Percentiles rank a stretch among this genome's conserved stretches.
These are phyloP conservation scores for Corythucha ciliata DNA, from an alignment of 2,888 invertebrate species.

Conservation along the genomic window DNA sequence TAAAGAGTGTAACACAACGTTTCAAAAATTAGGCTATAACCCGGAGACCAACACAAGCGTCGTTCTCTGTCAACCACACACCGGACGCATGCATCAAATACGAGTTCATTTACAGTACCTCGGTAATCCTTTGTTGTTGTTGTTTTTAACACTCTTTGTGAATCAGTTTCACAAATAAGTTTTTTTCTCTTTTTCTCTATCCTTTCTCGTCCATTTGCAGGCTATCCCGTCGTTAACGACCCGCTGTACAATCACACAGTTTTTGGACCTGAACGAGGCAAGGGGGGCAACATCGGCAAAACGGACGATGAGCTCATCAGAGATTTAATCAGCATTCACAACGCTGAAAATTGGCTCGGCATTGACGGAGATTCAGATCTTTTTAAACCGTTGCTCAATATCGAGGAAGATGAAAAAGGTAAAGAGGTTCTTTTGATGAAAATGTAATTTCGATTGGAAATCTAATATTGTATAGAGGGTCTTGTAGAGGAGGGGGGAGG, in stretches of 20 bases:
- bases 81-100: conserved; percentile 98
- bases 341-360: conserved; percentile 88
- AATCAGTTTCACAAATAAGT: background rate
- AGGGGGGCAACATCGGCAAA: conserved; percentile 79
- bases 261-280: conserved; percentile 88
- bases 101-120: conserved; percentile 95
- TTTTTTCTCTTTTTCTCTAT: background rate
- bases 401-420: conserved; percentile 52
- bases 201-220: conserved; percentile 43
- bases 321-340: conserved; percentile 84
- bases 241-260: conserved; percentile 92
- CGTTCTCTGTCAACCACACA: conserved; percentile 86
- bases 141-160: background rate
- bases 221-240: conserved; percentile 95
- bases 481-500: too few relatives aligned
- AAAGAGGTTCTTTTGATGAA: background rate
- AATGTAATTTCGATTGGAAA: too few relatives aligned
- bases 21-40: conserved; percentile 81
- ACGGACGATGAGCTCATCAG: conserved; percentile 78
- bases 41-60: conserved; percentile 68
- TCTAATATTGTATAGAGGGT: too few relatives aligned
- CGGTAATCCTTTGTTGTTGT: conserved; percentile 50
- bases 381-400: conserved; percentile 63
- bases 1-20: conserved; percentile 84
- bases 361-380: conserved; percentile 81